These are phyloP conservation scores for Coelogynopora nodosa DNA, from an alignment of 2,888 invertebrate species.

Conservation along the genomic window DNA sequence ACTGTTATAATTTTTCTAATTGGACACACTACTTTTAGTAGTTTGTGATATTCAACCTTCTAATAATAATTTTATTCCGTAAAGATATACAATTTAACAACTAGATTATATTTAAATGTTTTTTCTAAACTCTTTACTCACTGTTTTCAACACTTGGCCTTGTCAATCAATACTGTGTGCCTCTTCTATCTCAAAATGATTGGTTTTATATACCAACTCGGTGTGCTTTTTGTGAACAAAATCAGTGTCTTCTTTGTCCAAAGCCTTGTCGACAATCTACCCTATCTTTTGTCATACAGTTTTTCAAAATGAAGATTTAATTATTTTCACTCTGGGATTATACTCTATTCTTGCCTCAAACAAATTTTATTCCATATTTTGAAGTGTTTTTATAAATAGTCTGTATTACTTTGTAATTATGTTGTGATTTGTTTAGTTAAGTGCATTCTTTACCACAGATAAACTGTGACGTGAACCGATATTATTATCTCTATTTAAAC, in stretches of 20 bases:
- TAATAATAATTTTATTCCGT: no score
- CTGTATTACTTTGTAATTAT: no score
- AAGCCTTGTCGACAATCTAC: neutral
- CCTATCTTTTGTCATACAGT: neutral
- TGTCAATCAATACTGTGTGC: neutral
- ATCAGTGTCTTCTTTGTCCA: slow-evolving; percentile 15
- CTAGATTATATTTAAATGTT: no score
- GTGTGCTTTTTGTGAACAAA: neutral
- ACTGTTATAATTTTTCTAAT: no score
- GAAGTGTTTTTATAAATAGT: neutral
- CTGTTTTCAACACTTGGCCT: neutral
- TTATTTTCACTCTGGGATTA: neutral
- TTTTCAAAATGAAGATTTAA: neutral
- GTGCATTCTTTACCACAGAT: no score
- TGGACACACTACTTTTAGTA: no score
- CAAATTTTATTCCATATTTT: neutral
- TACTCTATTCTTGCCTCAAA: neutral
- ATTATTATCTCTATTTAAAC: no score
- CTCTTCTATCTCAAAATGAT: neutral
- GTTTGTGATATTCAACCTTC: no score
- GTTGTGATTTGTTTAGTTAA: no score
- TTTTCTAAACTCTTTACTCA: no score
- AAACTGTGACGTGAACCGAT: no score
- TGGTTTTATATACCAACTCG: neutral
- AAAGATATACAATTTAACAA: no score